Conservation (phyloP, 2,888 invertebrate genomes). For the Chironomus riparius region DNA sequence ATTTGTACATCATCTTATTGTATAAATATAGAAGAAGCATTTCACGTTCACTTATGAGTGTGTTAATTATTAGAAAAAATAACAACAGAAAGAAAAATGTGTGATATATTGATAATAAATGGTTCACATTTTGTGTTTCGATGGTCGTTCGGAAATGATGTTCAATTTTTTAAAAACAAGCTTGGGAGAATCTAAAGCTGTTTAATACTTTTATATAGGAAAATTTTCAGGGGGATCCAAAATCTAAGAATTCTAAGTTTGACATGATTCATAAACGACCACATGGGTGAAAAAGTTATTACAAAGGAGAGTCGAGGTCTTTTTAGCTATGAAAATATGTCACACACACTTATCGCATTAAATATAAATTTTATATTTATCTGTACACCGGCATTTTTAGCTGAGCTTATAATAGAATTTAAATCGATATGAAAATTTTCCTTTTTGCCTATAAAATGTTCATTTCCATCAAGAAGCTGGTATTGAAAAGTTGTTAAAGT, state of each 20-base stretch:
- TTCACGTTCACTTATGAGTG: constrained; percentile 15
- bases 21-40: not conserved
- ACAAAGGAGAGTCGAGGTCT: not conserved
- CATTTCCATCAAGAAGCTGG: not conserved
- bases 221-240: too few species aligned
- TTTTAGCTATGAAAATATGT: not conserved
- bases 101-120: constrained; percentile 18
- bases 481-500: not conserved
- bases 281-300: not conserved
- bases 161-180: too few species aligned
- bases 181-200: too few species aligned
- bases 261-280: too few species aligned
- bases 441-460: not conserved
- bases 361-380: not conserved
- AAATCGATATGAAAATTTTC: not conserved
- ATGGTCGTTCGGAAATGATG: too few species aligned
- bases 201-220: too few species aligned
- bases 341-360: not conserved
- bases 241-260: too few species aligned
- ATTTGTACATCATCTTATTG: too few species aligned
- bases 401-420: not conserved
- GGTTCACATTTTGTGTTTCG: not conserved
- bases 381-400: not conserved
- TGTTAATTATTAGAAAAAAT: constrained; percentile 16
- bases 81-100: not conserved